A percentile compares a stretch with the other conserved stretches of the same genome.
phyloP scores from a whole-genome alignment of 2,888 invertebrate genomes.

The Lymantria dispar region DNA sequence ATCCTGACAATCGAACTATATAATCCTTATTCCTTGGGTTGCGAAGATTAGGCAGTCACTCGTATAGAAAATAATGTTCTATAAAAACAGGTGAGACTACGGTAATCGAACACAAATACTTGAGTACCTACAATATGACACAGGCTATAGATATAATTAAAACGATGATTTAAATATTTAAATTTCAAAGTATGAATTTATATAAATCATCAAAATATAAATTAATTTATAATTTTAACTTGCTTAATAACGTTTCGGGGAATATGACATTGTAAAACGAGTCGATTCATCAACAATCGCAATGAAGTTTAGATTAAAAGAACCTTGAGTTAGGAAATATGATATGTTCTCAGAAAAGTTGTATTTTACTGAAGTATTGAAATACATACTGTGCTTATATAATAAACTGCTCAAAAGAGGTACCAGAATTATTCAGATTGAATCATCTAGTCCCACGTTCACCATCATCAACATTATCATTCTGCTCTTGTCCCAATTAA shows the following conservation, averaged over 20 bases:
- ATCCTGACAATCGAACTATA: too few species aligned
- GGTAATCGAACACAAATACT: too few species aligned
- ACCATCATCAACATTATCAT: too few species aligned
- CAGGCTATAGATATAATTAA: too few species aligned
- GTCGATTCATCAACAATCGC: background rate
- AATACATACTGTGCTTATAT: constrained; percentile 5
- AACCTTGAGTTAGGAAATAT: constrained; percentile 12
- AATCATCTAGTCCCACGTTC: too few species aligned
- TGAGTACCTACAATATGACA: too few species aligned
- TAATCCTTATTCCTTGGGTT: too few species aligned
- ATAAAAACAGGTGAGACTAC: too few species aligned
- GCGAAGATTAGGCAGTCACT: too few species aligned
- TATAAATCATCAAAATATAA: constrained; percentile 17
- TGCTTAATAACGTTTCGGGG: constrained; percentile 4
- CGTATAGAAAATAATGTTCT: too few species aligned
- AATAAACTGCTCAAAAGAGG: constrained; percentile 11
- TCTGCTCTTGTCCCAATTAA: too few species aligned
- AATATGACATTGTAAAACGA: constrained; percentile 3
- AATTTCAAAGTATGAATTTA: constrained; percentile 6
- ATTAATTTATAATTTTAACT: constrained; percentile 6
- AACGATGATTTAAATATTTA: constrained; percentile 1
- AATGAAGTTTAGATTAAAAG: background rate
- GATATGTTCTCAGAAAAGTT: constrained; percentile 7
- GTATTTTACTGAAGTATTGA: background rate
- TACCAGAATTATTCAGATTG: constrained; percentile 14